A percentile compares a stretch with the other conserved stretches of the same genome.
Evolutionary conservation across 2,113 vertebrate species (phyloP).

Genomic region (Cyprinodon brontotheroides): DNA sequence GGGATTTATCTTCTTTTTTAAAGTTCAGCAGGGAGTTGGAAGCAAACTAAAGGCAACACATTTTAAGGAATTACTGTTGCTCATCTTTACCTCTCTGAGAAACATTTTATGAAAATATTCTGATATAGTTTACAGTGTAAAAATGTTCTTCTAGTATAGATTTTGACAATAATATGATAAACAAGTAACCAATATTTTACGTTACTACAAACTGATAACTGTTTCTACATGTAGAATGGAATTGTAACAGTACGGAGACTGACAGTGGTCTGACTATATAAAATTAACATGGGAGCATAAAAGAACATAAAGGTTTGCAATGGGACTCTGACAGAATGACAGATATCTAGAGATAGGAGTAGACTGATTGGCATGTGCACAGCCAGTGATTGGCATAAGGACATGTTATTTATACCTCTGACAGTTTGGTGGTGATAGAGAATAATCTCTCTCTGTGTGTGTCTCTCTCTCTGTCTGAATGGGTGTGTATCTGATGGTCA

Average conservation of each 20-base stretch:
- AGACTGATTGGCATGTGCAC: slow-evolving; percentile 55
- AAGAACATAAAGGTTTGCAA: neutral
- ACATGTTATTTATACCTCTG: slow-evolving; percentile 61
- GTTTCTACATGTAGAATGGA: slow-evolving; percentile 13
- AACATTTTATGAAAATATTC: neutral
- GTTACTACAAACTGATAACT: neutral
- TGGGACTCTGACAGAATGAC: slow-evolving; percentile 37
- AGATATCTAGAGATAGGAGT: slow-evolving; percentile 40
- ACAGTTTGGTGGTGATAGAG: slow-evolving; percentile 51
- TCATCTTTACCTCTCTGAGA: neutral
- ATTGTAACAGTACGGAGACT: slow-evolving; percentile 10
- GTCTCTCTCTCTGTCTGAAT: slow-evolving; percentile 3
- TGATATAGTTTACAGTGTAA: neutral
- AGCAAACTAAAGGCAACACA: neutral
- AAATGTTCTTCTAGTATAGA: slow-evolving; percentile 3
- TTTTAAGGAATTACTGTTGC: neutral
- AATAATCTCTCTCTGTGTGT: slow-evolving; percentile 10
- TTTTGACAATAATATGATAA: slow-evolving; percentile 21
- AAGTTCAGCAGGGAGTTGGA: neutral
- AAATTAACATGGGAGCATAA: slow-evolving; percentile 19
- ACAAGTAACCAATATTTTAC: neutral
- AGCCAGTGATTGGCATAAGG: slow-evolving; percentile 59
- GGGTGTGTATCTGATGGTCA: slow-evolving; percentile 24
- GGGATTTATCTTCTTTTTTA: neutral
- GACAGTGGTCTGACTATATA: slow-evolving; percentile 19